A percentile compares a stretch with the other conserved stretches of the same genome.
Evolutionary conservation across 2,888 invertebrate genomes (phyloP).

Genomic region (Sinentomon sp.): DNA sequence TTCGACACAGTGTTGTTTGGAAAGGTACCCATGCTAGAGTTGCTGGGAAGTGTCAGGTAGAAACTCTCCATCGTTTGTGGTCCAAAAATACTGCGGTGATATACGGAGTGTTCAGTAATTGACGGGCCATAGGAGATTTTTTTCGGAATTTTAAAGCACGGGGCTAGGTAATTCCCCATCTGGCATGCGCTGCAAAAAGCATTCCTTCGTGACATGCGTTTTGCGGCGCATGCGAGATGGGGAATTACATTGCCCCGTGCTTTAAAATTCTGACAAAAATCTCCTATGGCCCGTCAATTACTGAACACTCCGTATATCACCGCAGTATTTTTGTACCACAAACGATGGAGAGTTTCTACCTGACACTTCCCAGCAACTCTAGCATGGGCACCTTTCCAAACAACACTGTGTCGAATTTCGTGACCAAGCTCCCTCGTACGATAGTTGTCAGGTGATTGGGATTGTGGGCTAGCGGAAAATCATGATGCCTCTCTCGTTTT

Average conservation of each 20-base stretch:
- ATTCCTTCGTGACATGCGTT: no score
- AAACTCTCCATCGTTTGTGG: conserved; percentile 11
- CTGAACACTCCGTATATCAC: no score
- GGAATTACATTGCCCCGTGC: no score
- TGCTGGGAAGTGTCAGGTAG: conserved; percentile 15
- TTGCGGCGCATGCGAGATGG: no score
- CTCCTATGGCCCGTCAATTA: no score
- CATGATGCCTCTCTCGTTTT: conserved; percentile 12
- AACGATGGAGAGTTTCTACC: conserved; percentile 13
- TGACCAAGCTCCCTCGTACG: conserved; percentile 14
- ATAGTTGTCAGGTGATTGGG: conserved; percentile 15
- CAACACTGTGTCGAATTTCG: conserved; percentile 16
- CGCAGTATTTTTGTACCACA: conserved; percentile 2
- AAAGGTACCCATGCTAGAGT: conserved; percentile 15
- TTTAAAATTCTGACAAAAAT: no score
- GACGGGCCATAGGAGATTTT: no score
- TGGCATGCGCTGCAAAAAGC: no score
- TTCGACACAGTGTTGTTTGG: conserved; percentile 16
- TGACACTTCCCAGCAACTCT: conserved; percentile 15
- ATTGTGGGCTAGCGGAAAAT: conserved; percentile 14
- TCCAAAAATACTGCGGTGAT: no score
- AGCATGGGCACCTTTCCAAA: conserved; percentile 15
- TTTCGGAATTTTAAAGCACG: no score
- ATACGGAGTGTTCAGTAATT: no score
- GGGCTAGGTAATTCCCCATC: no score